Base-by-base conservation (phyloP, 2,797 vertebrate genomes). In the Halcyon leucocephala region DNA sequence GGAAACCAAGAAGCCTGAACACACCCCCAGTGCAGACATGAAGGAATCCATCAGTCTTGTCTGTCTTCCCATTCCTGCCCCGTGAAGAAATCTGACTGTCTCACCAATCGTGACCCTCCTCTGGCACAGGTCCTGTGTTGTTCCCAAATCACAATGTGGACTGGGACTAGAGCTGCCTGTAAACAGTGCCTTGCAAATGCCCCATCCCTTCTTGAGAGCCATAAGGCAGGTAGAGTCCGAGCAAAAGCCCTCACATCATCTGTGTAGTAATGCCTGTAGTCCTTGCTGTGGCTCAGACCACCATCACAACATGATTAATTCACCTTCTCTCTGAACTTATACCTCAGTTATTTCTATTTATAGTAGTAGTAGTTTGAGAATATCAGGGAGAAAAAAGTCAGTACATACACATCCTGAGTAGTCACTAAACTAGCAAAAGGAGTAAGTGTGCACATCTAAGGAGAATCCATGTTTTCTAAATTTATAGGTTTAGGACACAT, bases 21-120 rank as follows among this genome's bases (percentile, higher is more conserved):
- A 0, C 25, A 37, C 6, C 9, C 9, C 1, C 2, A 7, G 31
- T 25, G 14, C 39, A 78, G 70, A 79, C 15, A 76, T 10, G n/a
- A 87, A 82, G 24, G 29, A 33, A 84, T 35, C 14, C 4, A 2
- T 33, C 41, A 71, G 41, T 28, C n/a, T 14, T 0, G 0, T 9
- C 33, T 51, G 19, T 37, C n/a, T 54, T 74, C 17, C 26, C n/a
- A n/a, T 42, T 85, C 25, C 15, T 64, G 51, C 35, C 9, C 28
- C 26, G 18, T 17, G 29, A 74, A 74, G 52, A 22, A 74, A 72
- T 49, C 3, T 39, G 57, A 62, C 57, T 58, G 28, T 41, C 19
- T 20, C 69, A 58, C 10, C 17, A 20, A 41, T 7, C n/a, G 42
- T n/a, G 42, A 66, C 29, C 8, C 20, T 65, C 18, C 16, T 79